Conservation (phyloP, 1,140 invertebrate genomes). For the Penaeus vannamei region DNA sequence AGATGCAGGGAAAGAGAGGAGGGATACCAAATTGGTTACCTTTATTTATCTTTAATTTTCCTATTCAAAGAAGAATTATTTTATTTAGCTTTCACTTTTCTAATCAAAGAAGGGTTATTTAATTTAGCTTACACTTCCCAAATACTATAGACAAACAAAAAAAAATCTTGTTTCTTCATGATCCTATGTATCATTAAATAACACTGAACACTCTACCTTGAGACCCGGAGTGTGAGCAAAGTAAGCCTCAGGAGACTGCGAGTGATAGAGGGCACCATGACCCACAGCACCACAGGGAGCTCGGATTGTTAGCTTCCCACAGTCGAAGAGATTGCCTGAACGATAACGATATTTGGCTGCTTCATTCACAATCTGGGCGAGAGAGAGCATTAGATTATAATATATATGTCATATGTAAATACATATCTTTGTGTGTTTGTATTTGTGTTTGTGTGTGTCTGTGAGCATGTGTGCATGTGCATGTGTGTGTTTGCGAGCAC, state of each 20-base stretch:
- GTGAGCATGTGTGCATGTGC: neutral
- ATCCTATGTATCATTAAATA: neutral
- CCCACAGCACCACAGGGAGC: constrained; percentile 85
- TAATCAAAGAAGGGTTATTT: too few relatives aligned
- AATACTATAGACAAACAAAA: too few relatives aligned
- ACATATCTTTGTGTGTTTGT: neutral
- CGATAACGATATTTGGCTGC: constrained; percentile 96
- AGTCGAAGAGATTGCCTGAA: constrained; percentile 90
- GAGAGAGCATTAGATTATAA: neutral
- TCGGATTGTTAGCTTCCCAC: constrained; percentile 92
- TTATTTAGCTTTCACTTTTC: too few relatives aligned
- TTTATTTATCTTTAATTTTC: too few relatives aligned
- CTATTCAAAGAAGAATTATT: too few relatives aligned
- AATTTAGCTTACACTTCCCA: too few relatives aligned
- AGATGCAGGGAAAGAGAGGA: neutral
- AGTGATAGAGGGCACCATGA: constrained; percentile 96
- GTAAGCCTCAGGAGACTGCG: constrained; percentile 96
- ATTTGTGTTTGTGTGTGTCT: too few relatives aligned
- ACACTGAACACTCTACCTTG: constrained; percentile 77
- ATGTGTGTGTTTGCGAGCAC: too few relatives aligned
- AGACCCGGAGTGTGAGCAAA: constrained; percentile 98
- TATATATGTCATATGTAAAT: neutral
- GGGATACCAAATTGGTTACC: too few relatives aligned
- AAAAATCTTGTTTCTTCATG: too few relatives aligned
- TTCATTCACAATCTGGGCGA: constrained; percentile 78